Conservation (phyloP, 1,140 invertebrate genomes). For the Procambarus clarkii region DNA sequence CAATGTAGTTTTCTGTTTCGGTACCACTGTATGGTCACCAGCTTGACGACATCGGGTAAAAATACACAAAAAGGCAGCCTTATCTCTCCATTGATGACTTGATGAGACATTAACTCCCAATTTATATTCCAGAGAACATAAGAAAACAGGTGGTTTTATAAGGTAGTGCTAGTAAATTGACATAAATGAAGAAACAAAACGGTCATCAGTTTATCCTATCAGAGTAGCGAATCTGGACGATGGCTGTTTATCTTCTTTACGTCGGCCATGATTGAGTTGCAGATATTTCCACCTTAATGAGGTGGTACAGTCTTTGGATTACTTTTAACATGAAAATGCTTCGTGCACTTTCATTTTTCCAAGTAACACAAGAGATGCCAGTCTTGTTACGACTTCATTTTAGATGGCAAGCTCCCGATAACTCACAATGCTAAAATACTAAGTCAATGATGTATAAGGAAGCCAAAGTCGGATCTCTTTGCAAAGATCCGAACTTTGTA, state of each 20-base stretch:
- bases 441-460: neutral
- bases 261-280: constrained; percentile 50
- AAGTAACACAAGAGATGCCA: too few species aligned
- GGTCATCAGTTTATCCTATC: constrained; percentile 44
- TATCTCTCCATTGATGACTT: neutral
- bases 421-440: too few species aligned
- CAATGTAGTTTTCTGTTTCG: too few species aligned
- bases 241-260: constrained; percentile 52
- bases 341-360: too few species aligned
- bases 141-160: constrained; percentile 19
- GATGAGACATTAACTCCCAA: neutral
- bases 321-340: neutral
- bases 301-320: neutral
- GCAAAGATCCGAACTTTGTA: constrained; percentile 25
- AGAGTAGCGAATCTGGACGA: constrained; percentile 33
- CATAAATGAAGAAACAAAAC: constrained; percentile 55
- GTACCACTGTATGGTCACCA: neutral
- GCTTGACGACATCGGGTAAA: neutral
- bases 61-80: neutral
- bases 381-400: too few species aligned
- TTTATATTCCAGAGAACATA: neutral
- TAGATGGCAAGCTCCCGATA: too few species aligned
- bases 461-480: neutral
- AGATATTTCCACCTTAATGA: constrained; percentile 19
- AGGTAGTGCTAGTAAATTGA: constrained; percentile 37